Evolutionary conservation across 2,113 vertebrate genomes (phyloP), one percentile per base, ranked within the genome.

Genomic region (Fukomys damarensis): DNA sequence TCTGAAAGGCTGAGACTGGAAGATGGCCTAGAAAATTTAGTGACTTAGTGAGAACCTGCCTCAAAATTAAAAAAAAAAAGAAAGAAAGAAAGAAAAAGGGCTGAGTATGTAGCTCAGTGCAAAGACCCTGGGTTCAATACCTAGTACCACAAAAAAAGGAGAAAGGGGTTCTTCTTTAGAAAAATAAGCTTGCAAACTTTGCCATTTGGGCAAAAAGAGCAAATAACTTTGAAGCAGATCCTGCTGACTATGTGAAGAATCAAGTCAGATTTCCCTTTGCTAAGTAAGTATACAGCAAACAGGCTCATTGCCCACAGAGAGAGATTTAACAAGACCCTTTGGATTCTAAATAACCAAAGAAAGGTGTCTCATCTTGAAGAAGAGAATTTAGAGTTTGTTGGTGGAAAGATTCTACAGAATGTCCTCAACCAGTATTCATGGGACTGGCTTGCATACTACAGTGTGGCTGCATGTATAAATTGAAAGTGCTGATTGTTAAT

Each of bases 131-230:
- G 41, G 24, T 46, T 76, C 43, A 76, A 76, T 16, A 26, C 13
- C 72, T 30, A 70, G n/a, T 70, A 70, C 13, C 72, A 76, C 7
- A 46, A 13, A 46, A 46, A 76, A 46, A 12, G 5, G 24, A 13
- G 26, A 2, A 49, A 41, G 26, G 46, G 12, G 43, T 94, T 94
- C 52, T 93, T 90, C 59, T 89, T 95, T 88, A 94, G 82, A 65
- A 95, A 95, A 79, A 94, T 66, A 89, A 86, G 66, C n/a, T 88
- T 91, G 46, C 26, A 58, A 77, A 46, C 46, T 96, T 91, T 97
- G n/a, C 17, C 59, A 83, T 79, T 93, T 98, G 70, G n/a, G 80
- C 74, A 97, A 65, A 28, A 28, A 63, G 30, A 76, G 85, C 94
- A 96, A 97, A 94, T 84, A 84, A 91, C 46, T 43, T 72, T 79